Conservation (phyloP, 2,113 vertebrate genomes). For the Chinchilla lanigera region DNA sequence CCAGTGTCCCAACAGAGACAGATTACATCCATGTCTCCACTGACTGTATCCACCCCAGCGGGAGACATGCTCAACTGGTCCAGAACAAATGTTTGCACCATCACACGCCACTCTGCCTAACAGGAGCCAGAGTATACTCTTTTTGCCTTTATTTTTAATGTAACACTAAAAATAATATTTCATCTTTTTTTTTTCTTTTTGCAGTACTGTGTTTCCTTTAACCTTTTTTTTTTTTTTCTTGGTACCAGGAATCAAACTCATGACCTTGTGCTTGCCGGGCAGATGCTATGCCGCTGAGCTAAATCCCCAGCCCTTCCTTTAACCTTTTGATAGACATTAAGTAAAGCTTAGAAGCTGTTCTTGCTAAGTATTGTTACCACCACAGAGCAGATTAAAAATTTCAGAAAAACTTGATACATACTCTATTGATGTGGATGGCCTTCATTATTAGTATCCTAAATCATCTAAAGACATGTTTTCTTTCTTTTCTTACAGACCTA, state of each 20-base stretch:
- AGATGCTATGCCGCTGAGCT: too few species aligned
- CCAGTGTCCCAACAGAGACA: background rate
- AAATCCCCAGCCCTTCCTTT: too few species aligned
- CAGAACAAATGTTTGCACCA: background rate
- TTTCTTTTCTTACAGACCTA: slow-evolving; percentile 91
- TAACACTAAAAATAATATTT: background rate
- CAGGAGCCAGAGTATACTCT: background rate
- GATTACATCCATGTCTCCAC: background rate
- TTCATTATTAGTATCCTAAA: background rate
- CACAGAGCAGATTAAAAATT: background rate
- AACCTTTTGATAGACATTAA: background rate
- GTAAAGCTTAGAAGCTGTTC: background rate
- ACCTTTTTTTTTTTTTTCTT: too few species aligned
- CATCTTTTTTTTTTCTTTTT: background rate
- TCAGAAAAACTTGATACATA: background rate
- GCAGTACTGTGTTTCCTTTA: background rate
- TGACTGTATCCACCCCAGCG: background rate
- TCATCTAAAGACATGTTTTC: slow-evolving; percentile 63
- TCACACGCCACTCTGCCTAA: background rate
- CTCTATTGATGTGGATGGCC: background rate
- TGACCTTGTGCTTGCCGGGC: too few species aligned
- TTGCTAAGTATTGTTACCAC: background rate
- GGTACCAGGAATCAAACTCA: too few species aligned
- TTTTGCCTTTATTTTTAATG: background rate
- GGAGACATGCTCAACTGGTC: too few species aligned